Evolutionary conservation across 2,797 vertebrate genomes (phyloP), one percentile per base, ranked within the genome.

Genomic region (Silurus aristotelis): DNA sequence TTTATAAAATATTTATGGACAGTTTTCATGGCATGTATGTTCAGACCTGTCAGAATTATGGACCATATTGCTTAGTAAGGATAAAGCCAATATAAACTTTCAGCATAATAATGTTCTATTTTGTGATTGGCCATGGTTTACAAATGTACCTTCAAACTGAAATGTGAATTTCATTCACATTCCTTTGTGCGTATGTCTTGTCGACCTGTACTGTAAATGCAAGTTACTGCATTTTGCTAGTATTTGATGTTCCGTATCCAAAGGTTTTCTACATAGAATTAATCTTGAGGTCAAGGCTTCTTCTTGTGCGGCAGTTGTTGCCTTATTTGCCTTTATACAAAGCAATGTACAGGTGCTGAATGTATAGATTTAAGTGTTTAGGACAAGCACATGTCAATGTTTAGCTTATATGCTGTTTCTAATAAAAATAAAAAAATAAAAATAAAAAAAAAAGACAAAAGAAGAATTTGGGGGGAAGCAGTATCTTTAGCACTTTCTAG

Each of bases 301-400:
- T 13, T 60, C 20, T 15, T 63, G 22, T 48, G 22, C 43, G 12
- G 3, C 19, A 22, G 76, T 56, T 56, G n/a, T 19, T 27, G n/a
- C 27, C 38, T 64, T 64, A 80, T 80, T 80, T 80, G 77, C 77
- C 38, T 80, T 63, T 80, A 80, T 80, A 20, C 77, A 80, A 80
- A 80, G 15, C 77, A 80, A 10, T 14, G 10, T 17, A 63, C 13
- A 46, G n/a, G 5, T 20, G 8, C 31, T 79, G 58, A 60, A 25
- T 48, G 77, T n/a, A 61, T 43, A 22, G 14, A 61, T 19, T 14
- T 22, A 20, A 22, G 58, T 27, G 19, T 60, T 20, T 38, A 78
- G 31, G 12, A 27, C 75, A 78, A 78, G 60, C 27, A 1, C 56
- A 22, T 61, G 12, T 27, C n/a, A 25, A 25, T n/a, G 0, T 77